A percentile compares a stretch with the other conserved stretches of the same genome.
Conservation (phyloP, 2,113 vertebrate genomes). For the Zosterops borbonicus region DNA sequence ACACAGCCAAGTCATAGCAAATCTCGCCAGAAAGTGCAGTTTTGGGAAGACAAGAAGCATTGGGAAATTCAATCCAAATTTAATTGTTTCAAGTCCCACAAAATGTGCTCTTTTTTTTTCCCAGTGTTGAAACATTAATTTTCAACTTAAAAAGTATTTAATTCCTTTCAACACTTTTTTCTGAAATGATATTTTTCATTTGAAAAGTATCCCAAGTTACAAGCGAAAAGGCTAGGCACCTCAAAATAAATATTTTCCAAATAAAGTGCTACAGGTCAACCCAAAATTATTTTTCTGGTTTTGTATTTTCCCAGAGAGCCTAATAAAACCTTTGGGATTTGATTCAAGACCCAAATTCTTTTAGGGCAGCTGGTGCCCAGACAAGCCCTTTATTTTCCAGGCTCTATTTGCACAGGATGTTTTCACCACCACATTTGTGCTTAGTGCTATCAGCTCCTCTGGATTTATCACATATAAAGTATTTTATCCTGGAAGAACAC, state of each 20-base stretch:
- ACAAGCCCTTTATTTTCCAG: background rate
- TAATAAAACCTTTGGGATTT: background rate
- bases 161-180: background rate
- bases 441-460: background rate
- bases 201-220: background rate
- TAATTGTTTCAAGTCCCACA: background rate
- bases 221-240: background rate
- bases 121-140: background rate
- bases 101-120: background rate
- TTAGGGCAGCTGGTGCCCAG: background rate
- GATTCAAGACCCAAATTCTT: background rate
- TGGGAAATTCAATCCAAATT: background rate
- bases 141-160: background rate
- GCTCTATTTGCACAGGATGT: background rate
- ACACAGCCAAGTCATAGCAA: background rate
- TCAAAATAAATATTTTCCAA: slow-evolving; percentile 3
- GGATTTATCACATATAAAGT: background rate
- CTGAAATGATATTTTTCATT: background rate
- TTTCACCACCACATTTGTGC: background rate
- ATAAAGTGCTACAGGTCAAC: background rate
- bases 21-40: background rate
- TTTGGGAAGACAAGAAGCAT: background rate
- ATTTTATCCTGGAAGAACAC: background rate
- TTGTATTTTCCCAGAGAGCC: background rate
- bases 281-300: background rate